A percentile compares a stretch with the other conserved stretches of the same genome.
Conservation (phyloP, 2,888 invertebrate species). For the Rugalucina vietnamica region DNA sequence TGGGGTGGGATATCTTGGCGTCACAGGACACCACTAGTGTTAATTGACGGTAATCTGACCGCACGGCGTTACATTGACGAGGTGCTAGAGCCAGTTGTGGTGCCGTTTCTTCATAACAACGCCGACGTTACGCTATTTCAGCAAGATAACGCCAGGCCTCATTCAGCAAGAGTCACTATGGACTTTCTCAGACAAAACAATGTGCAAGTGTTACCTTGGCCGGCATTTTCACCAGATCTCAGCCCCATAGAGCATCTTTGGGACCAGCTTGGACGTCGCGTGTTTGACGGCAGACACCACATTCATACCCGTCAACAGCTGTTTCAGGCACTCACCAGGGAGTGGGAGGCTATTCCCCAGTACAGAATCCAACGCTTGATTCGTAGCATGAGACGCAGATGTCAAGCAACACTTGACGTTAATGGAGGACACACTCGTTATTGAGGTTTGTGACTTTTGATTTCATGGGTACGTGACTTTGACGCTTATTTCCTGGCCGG, state of each 20-base stretch:
- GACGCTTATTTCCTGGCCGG: neutral
- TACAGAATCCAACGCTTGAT: constrained; percentile 11
- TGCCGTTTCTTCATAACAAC: neutral
- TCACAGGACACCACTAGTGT: constrained; percentile 12
- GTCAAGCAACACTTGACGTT: neutral
- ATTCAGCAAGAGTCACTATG: constrained; percentile 9
- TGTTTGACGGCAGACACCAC: neutral
- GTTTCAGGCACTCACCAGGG: neutral
- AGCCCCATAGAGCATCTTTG: neutral
- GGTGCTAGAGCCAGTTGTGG: neutral
- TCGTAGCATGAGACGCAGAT: constrained; percentile 5
- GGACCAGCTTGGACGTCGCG: constrained; percentile 25
- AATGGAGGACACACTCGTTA: constrained; percentile 27
- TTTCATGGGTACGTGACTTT: neutral
- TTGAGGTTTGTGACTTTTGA: constrained; percentile 28
- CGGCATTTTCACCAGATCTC: constrained; percentile 18
- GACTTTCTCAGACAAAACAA: constrained; percentile 2
- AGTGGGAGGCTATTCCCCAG: constrained; percentile 15
- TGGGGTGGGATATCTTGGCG: constrained; percentile 17
- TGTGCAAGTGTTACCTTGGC: constrained; percentile 1
- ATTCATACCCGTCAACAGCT: constrained; percentile 8
- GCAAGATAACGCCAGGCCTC: constrained; percentile 24
- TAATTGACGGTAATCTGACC: constrained; percentile 3
- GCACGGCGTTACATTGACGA: constrained; percentile 21
- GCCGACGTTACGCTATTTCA: neutral